Evolutionary conservation across 2,888 invertebrate genomes (phyloP).

Genomic region (Belgica antarctica): DNA sequence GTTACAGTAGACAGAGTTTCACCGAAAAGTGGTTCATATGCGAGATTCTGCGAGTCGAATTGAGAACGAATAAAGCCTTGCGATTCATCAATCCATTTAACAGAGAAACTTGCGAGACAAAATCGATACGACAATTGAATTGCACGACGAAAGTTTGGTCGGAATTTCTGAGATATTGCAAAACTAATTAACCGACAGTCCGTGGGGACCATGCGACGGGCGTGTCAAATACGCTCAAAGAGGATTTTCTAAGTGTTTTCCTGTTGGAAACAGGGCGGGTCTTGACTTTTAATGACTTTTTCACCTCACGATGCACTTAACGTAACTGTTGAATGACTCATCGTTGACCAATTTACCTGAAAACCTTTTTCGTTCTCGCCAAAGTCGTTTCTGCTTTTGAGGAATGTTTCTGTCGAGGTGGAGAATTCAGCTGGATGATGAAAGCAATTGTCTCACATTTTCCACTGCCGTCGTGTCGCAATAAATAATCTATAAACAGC

Average conservation of each 20-base stretch:
- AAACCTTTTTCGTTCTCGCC: neutral
- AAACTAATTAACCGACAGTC: constrained; percentile 7
- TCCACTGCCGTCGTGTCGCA: neutral
- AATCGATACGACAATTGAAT: constrained; percentile 14
- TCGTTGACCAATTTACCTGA: neutral
- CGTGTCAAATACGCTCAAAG: too few relatives aligned
- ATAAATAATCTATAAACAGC: neutral
- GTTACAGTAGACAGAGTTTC: neutral
- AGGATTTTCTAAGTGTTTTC: too few relatives aligned
- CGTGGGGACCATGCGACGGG: neutral
- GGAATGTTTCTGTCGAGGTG: neutral
- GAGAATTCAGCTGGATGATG: neutral
- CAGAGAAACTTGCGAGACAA: neutral
- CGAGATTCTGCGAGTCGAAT: neutral
- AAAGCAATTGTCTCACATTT: neutral
- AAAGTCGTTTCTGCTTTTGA: neutral
- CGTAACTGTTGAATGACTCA: neutral
- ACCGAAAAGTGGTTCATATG: constrained; percentile 17
- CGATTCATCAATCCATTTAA: constrained; percentile 12
- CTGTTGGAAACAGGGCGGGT: too few relatives aligned
- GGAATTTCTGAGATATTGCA: constrained; percentile 1
- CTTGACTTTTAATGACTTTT: constrained; percentile 6
- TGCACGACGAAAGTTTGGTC: neutral
- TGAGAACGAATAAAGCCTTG: neutral
- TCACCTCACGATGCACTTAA: neutral